Conservation (phyloP, 2,888 invertebrate species). For the Drosophila imparisetae region DNA sequence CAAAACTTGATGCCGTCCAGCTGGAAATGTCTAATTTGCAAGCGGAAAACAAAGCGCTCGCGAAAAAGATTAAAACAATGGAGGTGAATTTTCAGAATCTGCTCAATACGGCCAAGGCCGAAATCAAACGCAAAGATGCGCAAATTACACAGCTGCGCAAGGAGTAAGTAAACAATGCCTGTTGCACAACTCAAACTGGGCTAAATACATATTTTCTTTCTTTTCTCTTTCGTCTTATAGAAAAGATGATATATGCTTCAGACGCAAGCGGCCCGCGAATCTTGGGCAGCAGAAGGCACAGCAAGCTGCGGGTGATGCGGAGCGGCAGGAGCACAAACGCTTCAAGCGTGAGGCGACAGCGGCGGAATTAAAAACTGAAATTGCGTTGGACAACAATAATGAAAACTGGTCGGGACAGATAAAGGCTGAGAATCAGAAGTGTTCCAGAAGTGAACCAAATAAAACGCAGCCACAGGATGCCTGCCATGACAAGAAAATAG, state of each 20-base stretch:
- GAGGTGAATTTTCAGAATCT: slow-evolving; percentile 81
- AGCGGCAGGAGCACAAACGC: slow-evolving; percentile 16
- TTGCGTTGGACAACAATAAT: not conserved
- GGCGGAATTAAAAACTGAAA: not conserved
- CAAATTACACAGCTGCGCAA: slow-evolving; percentile 76
- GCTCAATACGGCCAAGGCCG: slow-evolving; percentile 80
- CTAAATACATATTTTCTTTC: not conserved
- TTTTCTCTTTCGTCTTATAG: slow-evolving; percentile 42
- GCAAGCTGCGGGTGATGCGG: not conserved
- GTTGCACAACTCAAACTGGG: not conserved
- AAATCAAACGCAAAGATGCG: slow-evolving; percentile 81
- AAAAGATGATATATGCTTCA: slow-evolving; percentile 82
- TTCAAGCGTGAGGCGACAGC: not conserved
- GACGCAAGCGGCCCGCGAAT: slow-evolving; percentile 59
- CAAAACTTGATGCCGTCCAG: slow-evolving; percentile 64
- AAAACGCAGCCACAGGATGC: not conserved
- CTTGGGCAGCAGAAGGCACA: not conserved
- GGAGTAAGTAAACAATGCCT: slow-evolving; percentile 73
- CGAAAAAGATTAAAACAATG: slow-evolving; percentile 74
- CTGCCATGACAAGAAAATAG: not conserved
- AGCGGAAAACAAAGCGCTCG: slow-evolving; percentile 67
- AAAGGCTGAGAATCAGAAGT: not conserved
- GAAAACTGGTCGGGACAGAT: not conserved
- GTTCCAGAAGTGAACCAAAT: not conserved
- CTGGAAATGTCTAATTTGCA: slow-evolving; percentile 63